Evolutionary conservation across 2,113 vertebrate genomes (phyloP).

Genomic region (Tupaia tana): DNA sequence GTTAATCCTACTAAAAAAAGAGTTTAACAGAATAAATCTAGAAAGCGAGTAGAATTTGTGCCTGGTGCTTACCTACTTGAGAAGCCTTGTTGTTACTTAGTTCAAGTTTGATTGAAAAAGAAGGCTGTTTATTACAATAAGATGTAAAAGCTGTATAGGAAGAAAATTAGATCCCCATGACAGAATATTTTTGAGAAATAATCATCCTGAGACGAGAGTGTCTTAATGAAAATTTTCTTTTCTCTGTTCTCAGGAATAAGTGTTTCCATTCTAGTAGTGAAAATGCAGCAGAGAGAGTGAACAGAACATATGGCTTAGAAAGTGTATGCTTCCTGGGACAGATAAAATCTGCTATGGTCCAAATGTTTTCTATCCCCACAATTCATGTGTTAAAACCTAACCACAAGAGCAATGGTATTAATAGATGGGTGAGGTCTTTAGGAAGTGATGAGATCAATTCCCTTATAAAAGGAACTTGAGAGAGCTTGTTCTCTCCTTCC

Average conservation of each 20-base stretch:
- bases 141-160: not conserved
- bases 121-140: not conserved
- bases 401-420: too few species aligned
- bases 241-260: not conserved
- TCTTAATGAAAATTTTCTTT: not conserved
- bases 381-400: too few species aligned
- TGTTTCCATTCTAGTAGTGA: not conserved
- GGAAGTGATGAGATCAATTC: too few species aligned
- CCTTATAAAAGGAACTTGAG: too few species aligned
- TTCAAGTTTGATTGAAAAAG: not conserved
- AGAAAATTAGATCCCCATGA: not conserved
- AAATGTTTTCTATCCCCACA: too few species aligned
- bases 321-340: not conserved
- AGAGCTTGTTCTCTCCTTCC: too few species aligned
- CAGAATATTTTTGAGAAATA: constrained; percentile 18
- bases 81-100: constrained; percentile 13
- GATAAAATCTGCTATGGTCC: not conserved
- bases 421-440: too few species aligned
- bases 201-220: not conserved
- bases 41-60: not conserved
- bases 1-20: not conserved
- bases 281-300: not conserved
- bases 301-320: not conserved
- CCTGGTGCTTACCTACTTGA: not conserved
- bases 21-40: not conserved